Evolutionary conservation across 2,797 vertebrate species (phyloP).

Genomic region (Coregonus sp.): DNA sequence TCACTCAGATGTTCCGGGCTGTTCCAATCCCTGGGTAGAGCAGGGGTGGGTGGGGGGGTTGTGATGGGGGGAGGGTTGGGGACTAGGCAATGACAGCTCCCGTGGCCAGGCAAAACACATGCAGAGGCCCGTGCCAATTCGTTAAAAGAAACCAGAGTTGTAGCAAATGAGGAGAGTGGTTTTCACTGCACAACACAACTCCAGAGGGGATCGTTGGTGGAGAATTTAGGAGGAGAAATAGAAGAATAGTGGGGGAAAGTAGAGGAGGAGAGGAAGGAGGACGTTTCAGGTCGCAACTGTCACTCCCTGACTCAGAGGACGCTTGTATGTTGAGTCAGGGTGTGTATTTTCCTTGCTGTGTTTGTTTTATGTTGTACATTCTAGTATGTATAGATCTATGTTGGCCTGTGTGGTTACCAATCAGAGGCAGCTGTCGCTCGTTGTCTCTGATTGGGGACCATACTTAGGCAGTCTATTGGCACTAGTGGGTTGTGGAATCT

Average conservation of each 20-base stretch:
- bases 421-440: no score
- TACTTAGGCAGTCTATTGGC: no score
- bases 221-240: constrained; percentile 35
- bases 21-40: constrained; percentile 36
- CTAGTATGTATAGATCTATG: no score
- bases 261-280: constrained; percentile 9
- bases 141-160: constrained; percentile 75
- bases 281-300: background rate
- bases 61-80: constrained; percentile 49
- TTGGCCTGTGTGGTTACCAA: no score
- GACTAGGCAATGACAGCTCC: constrained; percentile 68
- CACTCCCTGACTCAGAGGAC: no score
- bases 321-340: no score
- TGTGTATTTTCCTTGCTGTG: no score
- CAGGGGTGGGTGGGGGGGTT: constrained; percentile 24
- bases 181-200: constrained; percentile 49
- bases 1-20: constrained; percentile 70
- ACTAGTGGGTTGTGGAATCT: no score
- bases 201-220: constrained; percentile 7
- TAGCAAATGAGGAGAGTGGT: constrained; percentile 43
- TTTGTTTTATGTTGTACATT: no score
- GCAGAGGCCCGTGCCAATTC: constrained; percentile 58
- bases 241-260: constrained; percentile 30
- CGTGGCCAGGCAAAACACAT: constrained; percentile 60
- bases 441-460: no score